Base-by-base conservation (phyloP, 1,140 invertebrate species). In the Drosophila asahinai region DNA sequence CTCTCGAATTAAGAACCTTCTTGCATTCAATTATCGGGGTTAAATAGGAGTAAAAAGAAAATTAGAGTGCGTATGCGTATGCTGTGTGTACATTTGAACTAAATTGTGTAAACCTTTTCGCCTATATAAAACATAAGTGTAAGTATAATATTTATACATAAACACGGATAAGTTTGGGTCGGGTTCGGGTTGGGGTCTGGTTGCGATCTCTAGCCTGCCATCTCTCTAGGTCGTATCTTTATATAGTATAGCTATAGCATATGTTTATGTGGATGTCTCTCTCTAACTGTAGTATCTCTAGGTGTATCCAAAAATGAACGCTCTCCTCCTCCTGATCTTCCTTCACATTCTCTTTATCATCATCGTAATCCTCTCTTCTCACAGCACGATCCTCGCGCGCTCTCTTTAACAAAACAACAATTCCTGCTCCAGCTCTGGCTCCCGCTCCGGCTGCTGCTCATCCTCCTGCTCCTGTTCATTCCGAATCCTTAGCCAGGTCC, bases 41-140 rank as follows among this genome's bases (percentile, higher is more conserved):
- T 73, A 45, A 76, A 59, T 75, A 66, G 40, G 45, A 64, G 68
- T 71, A 74, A 77, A 89, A 82, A 51, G 70, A 70, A 55, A 67
- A 71, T 43, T 76, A 89, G 72, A 74, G 38, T 89, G 15, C 2
- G 14, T 15, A 3, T 5, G 30, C 17, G 52, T 55, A 17, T 36
- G 52, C 17, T 71, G 64, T 71, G 84, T 87, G 84, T 87, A 87
- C 77, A 87, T 87, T 87, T 87, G 84, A 89, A 89, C 84, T 89
- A 89, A 89, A 90, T 89, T 89, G 86, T 84, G 71, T 89, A 90
- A 84, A 84, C 86, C 81, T 79, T 87, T 87, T 89, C 49, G 65
- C 86, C 84, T 87, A 89, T 76, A 84, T 89, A 84, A 87, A 87
- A 81, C 57, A 78, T 87, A 83, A 83, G 72, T 81, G 62, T 83